Base-by-base conservation (phyloP, 2,113 vertebrate genomes). In the Menura novaehollandiae region DNA sequence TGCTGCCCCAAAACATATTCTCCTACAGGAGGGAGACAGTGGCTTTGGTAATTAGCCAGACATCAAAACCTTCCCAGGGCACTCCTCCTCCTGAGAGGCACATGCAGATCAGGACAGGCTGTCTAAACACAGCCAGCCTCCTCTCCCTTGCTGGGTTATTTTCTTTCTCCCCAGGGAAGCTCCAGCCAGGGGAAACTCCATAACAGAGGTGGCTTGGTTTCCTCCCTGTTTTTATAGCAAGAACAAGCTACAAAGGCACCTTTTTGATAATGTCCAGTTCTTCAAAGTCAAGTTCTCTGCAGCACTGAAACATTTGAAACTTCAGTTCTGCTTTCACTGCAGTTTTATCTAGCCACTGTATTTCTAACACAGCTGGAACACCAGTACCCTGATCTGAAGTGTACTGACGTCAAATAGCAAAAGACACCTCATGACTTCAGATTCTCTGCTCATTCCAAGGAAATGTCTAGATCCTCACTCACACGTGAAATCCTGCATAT, bases 71-170 rank as follows among this genome's bases (percentile, higher is more conserved):
- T 92, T 92, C 46, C 46, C 9, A 11, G 87, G 89, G 87, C 83
- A 91, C 52, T 95, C n/a, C 73, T 92, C 85, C 94, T 96, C 94
- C 91, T 89, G 89, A 85, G 91, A 89, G 62, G 77, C 84, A 85
- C 84, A 58, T 0, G 11, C 84, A 66, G 84, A 87, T 89, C 83
- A 92, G 73, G 73, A 87, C 85, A 94, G 95, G 95, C 89, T 95
- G 77, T 95, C 89, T 41, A 95, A 97, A 95, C 84, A 94, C 77
- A 72, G 53, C 0, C 0, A 95, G 80, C 69, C 93, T 91, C 44
- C 53, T 85, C 74, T 94, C 44, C 49, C 66, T 88, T 67, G 73
- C 89, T 72, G 84, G 16, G 37, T 75, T 96, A 78, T 96, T 95
- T 95, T 81, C 52, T 30, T 87, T 96, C 80, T 87, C 93, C 74